These are phyloP conservation scores for Willowsia nigromaculata DNA, from an alignment of 2,888 invertebrate species.

Conservation along the genomic window DNA sequence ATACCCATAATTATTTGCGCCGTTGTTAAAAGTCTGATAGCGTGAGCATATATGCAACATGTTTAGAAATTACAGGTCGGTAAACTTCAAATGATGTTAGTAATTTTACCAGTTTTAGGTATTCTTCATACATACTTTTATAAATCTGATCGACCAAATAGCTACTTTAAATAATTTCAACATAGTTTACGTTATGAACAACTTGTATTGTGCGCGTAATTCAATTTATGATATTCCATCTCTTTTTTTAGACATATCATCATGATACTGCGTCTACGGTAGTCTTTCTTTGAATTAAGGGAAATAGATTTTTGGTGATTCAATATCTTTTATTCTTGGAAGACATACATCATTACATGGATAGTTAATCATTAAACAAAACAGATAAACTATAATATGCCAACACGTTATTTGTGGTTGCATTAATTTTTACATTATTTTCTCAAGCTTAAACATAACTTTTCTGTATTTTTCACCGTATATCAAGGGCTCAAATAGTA, in stretches of 20 bases:
- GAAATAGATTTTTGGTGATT: background rate
- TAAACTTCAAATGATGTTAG: background rate
- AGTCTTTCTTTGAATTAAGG: background rate
- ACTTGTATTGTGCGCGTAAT: background rate
- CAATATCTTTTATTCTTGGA: background rate
- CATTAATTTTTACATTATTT: background rate
- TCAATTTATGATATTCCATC: too few relatives aligned
- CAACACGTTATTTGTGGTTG: background rate
- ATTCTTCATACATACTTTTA: background rate
- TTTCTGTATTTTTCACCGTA: too few relatives aligned
- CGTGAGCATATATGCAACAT: background rate
- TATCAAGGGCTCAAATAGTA: too few relatives aligned
- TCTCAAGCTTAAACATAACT: too few relatives aligned
- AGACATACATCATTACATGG: background rate
- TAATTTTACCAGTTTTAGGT: background rate
- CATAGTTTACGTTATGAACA: background rate
- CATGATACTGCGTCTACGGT: background rate
- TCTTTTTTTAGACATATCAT: background rate
- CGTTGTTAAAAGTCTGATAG: background rate
- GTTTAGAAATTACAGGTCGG: slow-evolving; percentile 21
- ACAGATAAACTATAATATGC: background rate
- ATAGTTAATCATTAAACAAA: slow-evolving; percentile 10
- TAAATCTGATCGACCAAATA: background rate
- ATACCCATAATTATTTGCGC: background rate
- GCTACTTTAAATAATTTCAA: background rate